Base-by-base conservation (phyloP, 2,888 invertebrate species). In the Leptinotarsa tumamoca region DNA sequence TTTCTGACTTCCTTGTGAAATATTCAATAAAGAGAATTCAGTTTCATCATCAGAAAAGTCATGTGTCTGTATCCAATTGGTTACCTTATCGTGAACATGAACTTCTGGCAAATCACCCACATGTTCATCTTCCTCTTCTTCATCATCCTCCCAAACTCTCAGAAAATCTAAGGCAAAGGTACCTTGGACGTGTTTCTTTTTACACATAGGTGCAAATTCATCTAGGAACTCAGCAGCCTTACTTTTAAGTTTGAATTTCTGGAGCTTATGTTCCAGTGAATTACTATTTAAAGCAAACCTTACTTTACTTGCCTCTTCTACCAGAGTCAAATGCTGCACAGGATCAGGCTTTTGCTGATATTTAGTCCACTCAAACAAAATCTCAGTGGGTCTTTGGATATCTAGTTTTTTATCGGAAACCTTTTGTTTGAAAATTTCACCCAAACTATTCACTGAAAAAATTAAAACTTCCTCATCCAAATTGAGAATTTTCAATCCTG, bases 401-500 rank as follows among this genome's bases (percentile, higher is more conserved):
- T 74, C 76, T 7, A 21, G 58, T 43, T 71, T 23, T 21, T 49
- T 56, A 50, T 75, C 71, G 23, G 67, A 72, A 43, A 84, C 72
- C 66, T 73, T 75, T 79, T 85, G 84, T 33, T 79, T 74, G 72
- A 82, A 85, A 58, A 84, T 74, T 68, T 84, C 83, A 5, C 85
- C 85, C 10, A 83, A 63, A 66, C 69, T 79, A 72, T 83, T 84
- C 15, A 76, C 69, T 43, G 78, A 78, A 72, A 80, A 84, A 56
- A 83, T 77, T 72, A 56, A 76, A 66, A 82, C 33, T 67, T 79
- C 73, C 58, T 77, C 67, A 63, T 81, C 54, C 54, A 79, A 43
- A 52, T 79, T 79, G 54, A 81, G 18, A n/a, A 84, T 63, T 76
- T 83, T 85, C 18, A 84, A 33, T 10, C 85, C 85, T 43, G 80